These are phyloP conservation scores for Hylomyscus alleni DNA, from an alignment of 2,797 vertebrate genomes.

Conservation along the genomic window DNA sequence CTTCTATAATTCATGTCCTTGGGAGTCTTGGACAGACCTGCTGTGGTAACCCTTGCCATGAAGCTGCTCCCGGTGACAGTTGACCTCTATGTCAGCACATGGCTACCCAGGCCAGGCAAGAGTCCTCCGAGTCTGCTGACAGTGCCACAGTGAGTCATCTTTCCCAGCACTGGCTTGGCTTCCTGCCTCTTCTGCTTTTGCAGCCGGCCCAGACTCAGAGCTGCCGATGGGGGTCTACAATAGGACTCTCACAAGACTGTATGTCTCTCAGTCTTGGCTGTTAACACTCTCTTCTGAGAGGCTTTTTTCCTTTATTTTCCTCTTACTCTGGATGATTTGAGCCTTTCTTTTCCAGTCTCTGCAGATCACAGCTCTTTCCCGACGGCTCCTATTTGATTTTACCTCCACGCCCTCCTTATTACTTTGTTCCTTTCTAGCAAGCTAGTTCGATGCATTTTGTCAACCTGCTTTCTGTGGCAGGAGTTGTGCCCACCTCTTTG, in stretches of 20 bases:
- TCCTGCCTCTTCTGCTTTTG: not conserved
- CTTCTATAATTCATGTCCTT: not conserved
- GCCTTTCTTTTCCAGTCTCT: constrained; percentile 47
- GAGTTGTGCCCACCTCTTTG: constrained; percentile 38
- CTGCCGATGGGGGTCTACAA: not conserved
- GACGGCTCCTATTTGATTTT: constrained; percentile 20
- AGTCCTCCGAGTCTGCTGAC: not conserved
- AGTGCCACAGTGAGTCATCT: constrained; percentile 19
- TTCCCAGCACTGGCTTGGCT: not conserved
- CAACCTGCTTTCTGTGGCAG: not conserved
- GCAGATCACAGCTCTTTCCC: constrained; percentile 18
- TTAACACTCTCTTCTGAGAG: not conserved
- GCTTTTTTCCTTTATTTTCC: constrained; percentile 34
- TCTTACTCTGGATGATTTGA: not conserved
- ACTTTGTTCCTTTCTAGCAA: constrained; percentile 62
- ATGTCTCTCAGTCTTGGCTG: not conserved
- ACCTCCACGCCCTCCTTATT: constrained; percentile 55
- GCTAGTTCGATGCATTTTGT: constrained; percentile 35
- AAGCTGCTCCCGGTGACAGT: not conserved
- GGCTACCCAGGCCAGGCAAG: not conserved
- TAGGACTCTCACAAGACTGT: not conserved
- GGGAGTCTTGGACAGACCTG: not conserved
- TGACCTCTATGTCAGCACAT: not conserved
- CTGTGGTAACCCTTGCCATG: not conserved
- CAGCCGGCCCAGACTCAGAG: not conserved